Percentiles rank a stretch among this genome's conserved stretches.
These are phyloP conservation scores for Rhynchonycteris naso DNA, from an alignment of 2,797 vertebrate species.

Conservation along the genomic window DNA sequence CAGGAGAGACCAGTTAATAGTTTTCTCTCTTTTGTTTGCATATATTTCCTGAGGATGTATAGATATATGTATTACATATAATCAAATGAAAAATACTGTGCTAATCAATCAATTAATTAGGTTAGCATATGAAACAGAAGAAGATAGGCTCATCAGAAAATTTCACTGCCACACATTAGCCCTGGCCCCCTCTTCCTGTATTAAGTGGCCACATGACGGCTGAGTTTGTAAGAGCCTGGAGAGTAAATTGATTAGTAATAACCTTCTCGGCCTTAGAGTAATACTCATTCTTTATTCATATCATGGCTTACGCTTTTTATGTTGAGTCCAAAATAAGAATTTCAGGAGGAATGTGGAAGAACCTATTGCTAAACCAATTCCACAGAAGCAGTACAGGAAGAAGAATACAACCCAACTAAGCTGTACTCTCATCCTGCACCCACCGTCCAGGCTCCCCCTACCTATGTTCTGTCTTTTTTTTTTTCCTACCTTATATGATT, in stretches of 20 bases:
- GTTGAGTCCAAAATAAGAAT: neutral
- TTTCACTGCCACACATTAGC: neutral
- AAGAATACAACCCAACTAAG: too few species aligned
- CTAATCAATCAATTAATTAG: conserved; percentile 67
- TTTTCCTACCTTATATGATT: neutral
- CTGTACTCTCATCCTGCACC: fast-evolving
- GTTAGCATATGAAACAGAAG: conserved; percentile 47
- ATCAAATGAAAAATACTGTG: conserved; percentile 9
- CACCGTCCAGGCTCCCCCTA: fast-evolving
- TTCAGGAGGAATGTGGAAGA: neutral
- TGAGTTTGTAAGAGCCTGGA: neutral
- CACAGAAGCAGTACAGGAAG: neutral
- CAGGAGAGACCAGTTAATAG: neutral
- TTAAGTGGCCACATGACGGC: neutral
- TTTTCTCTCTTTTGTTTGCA: neutral
- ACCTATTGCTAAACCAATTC: neutral
- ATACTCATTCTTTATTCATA: neutral
- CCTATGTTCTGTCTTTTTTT: neutral
- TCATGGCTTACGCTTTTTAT: neutral
- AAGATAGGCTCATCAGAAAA: conserved; percentile 62
- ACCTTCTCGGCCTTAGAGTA: neutral
- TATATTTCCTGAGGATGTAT: conserved; percentile 38
- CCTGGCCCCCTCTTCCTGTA: neutral
- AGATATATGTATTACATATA: conserved; percentile 5
- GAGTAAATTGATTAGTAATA: conserved; percentile 36